Conservation (phyloP, 2,797 vertebrate species). For the Coendou prehensilis region DNA sequence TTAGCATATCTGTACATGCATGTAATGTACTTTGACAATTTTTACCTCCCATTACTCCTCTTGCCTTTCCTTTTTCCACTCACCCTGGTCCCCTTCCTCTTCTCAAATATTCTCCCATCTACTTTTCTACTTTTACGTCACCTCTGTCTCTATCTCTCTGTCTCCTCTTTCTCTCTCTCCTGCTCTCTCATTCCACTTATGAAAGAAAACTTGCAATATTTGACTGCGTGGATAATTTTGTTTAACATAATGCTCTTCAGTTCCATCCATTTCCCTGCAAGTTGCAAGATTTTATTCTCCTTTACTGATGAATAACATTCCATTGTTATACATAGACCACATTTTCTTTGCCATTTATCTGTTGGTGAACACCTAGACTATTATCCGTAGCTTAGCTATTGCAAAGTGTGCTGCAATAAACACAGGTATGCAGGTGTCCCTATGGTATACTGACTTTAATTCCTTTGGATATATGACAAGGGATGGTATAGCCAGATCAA, state of each 20-base stretch:
- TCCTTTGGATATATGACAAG: neutral
- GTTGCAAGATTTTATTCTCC: neutral
- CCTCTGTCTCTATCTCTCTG: neutral
- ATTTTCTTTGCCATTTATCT: neutral
- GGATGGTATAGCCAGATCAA: neutral
- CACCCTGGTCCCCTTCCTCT: neutral
- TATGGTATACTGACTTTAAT: neutral
- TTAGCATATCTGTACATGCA: neutral
- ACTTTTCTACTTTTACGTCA: neutral
- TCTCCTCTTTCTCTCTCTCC: neutral
- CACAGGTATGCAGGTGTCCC: neutral
- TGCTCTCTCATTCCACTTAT: neutral
- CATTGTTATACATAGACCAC: neutral
- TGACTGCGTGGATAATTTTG: neutral
- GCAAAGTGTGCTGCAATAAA: neutral
- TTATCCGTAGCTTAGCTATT: neutral
- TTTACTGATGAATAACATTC: neutral
- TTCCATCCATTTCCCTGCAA: neutral
- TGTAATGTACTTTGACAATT: neutral
- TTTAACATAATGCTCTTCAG: neutral
- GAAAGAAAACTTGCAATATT: neutral
- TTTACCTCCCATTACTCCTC: neutral
- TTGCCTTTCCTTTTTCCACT: neutral
- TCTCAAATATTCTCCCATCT: neutral
- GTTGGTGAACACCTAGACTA: neutral